Evolutionary conservation across 2,797 vertebrate genomes (phyloP).

Genomic region (Chromis chromis): DNA sequence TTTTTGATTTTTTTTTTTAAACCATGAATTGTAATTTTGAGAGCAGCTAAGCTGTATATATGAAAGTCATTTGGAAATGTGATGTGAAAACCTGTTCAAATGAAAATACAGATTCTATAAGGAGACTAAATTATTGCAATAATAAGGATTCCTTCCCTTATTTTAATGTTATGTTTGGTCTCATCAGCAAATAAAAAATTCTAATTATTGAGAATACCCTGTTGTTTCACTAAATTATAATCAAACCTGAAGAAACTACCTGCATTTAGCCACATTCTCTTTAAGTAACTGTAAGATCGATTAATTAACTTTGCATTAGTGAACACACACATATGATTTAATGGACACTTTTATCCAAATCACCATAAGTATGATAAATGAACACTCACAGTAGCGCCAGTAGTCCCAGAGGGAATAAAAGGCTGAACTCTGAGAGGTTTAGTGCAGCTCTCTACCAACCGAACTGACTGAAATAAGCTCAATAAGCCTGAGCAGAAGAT

Average conservation of each 20-base stretch:
- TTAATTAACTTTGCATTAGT: slow-evolving; percentile 1
- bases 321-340: slow-evolving; percentile 5
- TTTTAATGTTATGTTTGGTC: too few relatives aligned
- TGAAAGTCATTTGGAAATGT: too few relatives aligned
- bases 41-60: too few relatives aligned
- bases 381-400: not conserved
- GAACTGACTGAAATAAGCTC: slow-evolving; percentile 65
- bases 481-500: slow-evolving; percentile 66
- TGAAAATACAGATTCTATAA: too few relatives aligned
- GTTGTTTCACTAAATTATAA: not conserved
- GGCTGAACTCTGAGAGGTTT: slow-evolving; percentile 39
- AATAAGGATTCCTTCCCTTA: too few relatives aligned
- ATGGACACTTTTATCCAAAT: slow-evolving; percentile 12
- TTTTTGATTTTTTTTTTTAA: too few relatives aligned
- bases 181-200: too few relatives aligned
- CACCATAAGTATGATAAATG: slow-evolving; percentile 22
- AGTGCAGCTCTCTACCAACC: slow-evolving; percentile 36
- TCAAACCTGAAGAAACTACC: not conserved
- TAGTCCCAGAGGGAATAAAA: slow-evolving; percentile 36
- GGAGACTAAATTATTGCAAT: too few relatives aligned
- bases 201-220: not conserved
- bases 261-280: not conserved
- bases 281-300: not conserved
- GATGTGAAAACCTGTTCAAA: too few relatives aligned
- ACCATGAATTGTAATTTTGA: too few relatives aligned